A percentile compares a stretch with the other conserved stretches of the same genome.
These are phyloP conservation scores for Heliocidaris erythrogramma DNA, from an alignment of 35 echinoderm and acorn worm species.

Conservation along the genomic window DNA sequence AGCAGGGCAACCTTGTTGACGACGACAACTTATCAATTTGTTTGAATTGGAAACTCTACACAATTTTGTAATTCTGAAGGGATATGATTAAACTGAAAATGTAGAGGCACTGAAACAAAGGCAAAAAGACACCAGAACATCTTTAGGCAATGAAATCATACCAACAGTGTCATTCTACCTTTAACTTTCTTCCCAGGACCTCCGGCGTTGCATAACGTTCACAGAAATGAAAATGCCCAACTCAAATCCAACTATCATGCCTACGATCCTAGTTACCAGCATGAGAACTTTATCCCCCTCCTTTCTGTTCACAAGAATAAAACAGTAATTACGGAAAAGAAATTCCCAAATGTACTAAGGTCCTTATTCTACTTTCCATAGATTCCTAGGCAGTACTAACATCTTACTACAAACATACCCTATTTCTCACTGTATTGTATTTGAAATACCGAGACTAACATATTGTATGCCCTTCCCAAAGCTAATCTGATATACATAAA, in stretches of 20 bases:
- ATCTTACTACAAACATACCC: neutral
- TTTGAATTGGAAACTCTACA: no score
- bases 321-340: no score
- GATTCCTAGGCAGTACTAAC: neutral
- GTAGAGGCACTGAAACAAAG: neutral
- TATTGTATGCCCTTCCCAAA: neutral
- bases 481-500: neutral
- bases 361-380: neutral
- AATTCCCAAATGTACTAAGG: no score
- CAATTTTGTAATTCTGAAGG: neutral
- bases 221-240: no score
- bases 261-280: no score
- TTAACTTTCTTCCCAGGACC: no score
- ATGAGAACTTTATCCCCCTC: neutral
- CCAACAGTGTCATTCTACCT: neutral
- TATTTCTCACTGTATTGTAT: neutral
- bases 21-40: no score
- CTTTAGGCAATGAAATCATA: neutral
- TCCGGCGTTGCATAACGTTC: no score
- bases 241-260: no score
- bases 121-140: neutral
- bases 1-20: no score
- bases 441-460: neutral
- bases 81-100: neutral
- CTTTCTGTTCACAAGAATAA: neutral